Evolutionary conservation across 2,888 invertebrate species (phyloP).

Genomic region (Pandemis cinnamomeana): DNA sequence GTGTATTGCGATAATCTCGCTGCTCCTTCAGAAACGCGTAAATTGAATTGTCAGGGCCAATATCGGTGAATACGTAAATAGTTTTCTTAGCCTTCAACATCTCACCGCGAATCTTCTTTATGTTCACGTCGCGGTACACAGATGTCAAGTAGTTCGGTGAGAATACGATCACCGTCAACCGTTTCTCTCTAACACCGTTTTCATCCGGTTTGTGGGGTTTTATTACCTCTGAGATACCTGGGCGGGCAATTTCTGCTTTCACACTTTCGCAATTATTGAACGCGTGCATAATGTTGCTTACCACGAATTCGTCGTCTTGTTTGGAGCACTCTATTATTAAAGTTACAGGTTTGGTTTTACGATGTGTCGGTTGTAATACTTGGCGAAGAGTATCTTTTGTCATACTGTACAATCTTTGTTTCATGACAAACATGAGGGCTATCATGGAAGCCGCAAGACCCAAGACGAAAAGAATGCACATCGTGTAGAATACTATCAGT

Average conservation of each 20-base stretch:
- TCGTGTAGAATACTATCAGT: neutral
- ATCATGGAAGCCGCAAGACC: slow-evolving; percentile 1
- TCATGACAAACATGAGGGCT: slow-evolving; percentile 17
- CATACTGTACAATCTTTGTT: slow-evolving; percentile 9
- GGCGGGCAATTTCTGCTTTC: slow-evolving; percentile 52
- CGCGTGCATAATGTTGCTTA: slow-evolving; percentile 68
- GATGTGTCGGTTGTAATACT: slow-evolving; percentile 25
- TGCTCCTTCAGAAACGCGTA: slow-evolving; percentile 76
- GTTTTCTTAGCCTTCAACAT: slow-evolving; percentile 72
- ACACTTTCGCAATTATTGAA: slow-evolving; percentile 60
- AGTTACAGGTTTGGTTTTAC: slow-evolving; percentile 45
- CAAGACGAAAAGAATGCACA: neutral
- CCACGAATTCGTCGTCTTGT: slow-evolving; percentile 70
- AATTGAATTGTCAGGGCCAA: slow-evolving; percentile 75
- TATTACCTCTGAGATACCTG: slow-evolving; percentile 52
- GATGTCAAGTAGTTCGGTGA: slow-evolving; percentile 75
- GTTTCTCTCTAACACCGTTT: slow-evolving; percentile 53
- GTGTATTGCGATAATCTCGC: slow-evolving; percentile 63
- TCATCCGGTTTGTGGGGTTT: slow-evolving; percentile 53
- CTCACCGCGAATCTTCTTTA: slow-evolving; percentile 74
- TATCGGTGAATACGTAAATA: slow-evolving; percentile 72
- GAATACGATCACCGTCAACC: slow-evolving; percentile 66
- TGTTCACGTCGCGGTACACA: slow-evolving; percentile 72
- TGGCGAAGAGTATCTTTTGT: slow-evolving; percentile 28
- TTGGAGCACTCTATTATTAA: slow-evolving; percentile 64